Evolutionary conservation across 92 coral and sea anemone genomes (phyloP), one percentile per base, ranked within the genome.

Genomic region (Palythoa grandiflora): DNA sequence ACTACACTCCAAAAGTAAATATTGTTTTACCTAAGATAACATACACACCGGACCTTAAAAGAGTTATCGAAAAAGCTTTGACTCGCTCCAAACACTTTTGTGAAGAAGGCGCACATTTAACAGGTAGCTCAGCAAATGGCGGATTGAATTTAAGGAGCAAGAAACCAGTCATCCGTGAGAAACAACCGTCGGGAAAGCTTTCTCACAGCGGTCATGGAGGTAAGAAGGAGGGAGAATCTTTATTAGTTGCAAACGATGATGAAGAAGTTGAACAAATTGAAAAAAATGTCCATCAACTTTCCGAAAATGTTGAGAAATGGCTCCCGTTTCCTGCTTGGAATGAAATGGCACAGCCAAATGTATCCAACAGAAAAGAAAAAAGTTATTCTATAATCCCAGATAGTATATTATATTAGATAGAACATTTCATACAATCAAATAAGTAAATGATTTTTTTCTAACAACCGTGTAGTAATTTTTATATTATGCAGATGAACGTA

Each of bases 11-110:
- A 50, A 84, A 84, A 66, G 89, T 80, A 3, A 93, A 88, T 77
- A 84, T 93, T 8, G 96, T 93, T 14, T 79, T 95, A 71, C 98
- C 98, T 10, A 93, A 93, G 84, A 93, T 95, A 17, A 84, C 90
- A 2, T 95, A 95, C 87, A 91, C 91, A 12, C 88, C 98, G 0
- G 94, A 89, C 39, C 86, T 95, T n/a, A 95, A 88, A 83, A 93
- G 87, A 84, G 93, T 90, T 16, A 89, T 95, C 47, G 96, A 95
- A 79, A 91, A 91, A 57, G 96, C 93, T 5, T 90, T 95, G 21
- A 91, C 77, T 6, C 79, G 94, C 17, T 81, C 86, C 10, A 71
- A 59, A 66, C 38, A 59, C 8, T 52, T n/a, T 35, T 35, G 35
- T 48, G 61, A 81, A 21, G 86, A 51, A 51, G 75, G 66, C 13